Conservation (phyloP, 2,113 vertebrate species). For the Poeciliopsis prolifica region DNA sequence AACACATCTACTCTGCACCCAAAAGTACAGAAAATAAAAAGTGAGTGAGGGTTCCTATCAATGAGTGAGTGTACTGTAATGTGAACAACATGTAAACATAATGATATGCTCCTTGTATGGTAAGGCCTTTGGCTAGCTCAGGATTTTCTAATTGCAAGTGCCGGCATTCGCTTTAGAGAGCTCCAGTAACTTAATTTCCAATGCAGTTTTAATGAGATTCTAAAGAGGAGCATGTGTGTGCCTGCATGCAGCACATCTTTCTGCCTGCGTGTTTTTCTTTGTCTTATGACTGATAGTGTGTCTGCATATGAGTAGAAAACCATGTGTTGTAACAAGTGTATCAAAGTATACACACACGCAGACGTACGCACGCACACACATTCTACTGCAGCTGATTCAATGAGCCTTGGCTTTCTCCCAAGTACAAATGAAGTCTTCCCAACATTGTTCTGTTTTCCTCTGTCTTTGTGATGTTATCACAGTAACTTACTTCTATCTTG, state of each 20-base stretch:
- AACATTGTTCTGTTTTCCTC: slow-evolving; percentile 45
- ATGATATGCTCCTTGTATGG: slow-evolving; percentile 27
- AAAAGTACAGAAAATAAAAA: slow-evolving; percentile 25
- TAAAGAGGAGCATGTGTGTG: slow-evolving; percentile 50
- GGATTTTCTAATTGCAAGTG: slow-evolving; percentile 10
- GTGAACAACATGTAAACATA: slow-evolving; percentile 35
- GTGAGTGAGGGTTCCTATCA: slow-evolving; percentile 29
- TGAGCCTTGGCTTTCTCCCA: slow-evolving; percentile 59
- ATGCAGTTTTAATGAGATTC: slow-evolving; percentile 24
- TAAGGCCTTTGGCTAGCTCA: slow-evolving; percentile 23
- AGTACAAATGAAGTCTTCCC: slow-evolving; percentile 65
- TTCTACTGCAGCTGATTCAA: slow-evolving; percentile 28
- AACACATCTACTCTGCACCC: slow-evolving; percentile 17
- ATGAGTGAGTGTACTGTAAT: slow-evolving; percentile 5
- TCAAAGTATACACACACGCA: slow-evolving; percentile 11
- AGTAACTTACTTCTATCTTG: slow-evolving; percentile 24
- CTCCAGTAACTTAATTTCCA: slow-evolving; percentile 38
- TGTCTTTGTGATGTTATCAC: slow-evolving; percentile 55
- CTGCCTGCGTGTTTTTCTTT: slow-evolving; percentile 4
- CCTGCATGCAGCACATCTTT: slow-evolving; percentile 9
- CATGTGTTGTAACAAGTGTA: slow-evolving; percentile 26
- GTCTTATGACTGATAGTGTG: slow-evolving; percentile 16
- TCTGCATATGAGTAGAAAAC: slow-evolving; percentile 19
- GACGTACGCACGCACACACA: background rate
- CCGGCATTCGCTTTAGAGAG: slow-evolving; percentile 11